Conservation (phyloP, 2,797 vertebrate species). For the Pseudomugil gertrudae region DNA sequence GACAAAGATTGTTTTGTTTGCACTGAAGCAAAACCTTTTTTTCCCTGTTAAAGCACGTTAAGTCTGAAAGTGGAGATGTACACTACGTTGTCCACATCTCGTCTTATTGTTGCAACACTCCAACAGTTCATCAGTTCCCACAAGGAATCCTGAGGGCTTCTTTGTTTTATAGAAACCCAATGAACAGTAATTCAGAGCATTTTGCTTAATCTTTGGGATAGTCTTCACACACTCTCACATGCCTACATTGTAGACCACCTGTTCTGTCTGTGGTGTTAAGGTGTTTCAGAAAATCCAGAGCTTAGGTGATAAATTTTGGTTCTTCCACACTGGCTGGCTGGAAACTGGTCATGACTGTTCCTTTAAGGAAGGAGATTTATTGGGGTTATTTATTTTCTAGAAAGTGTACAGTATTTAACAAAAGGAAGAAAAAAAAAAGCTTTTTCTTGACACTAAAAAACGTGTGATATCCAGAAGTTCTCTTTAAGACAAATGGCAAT, state of each 20-base stretch:
- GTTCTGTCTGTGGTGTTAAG: slow-evolving; percentile 53
- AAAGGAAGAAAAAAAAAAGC: slow-evolving; percentile 73
- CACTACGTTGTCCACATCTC: slow-evolving; percentile 38
- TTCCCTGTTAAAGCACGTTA: slow-evolving; percentile 81
- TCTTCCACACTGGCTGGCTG: slow-evolving; percentile 88
- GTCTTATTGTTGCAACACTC: slow-evolving; percentile 48
- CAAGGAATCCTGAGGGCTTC: neutral
- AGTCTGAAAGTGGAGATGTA: slow-evolving; percentile 86
- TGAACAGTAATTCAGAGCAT: neutral
- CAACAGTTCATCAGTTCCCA: slow-evolving; percentile 13
- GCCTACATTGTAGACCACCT: slow-evolving; percentile 7
- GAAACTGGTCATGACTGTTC: slow-evolving; percentile 94
- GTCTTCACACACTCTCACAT: neutral
- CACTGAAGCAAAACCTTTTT: slow-evolving; percentile 95
- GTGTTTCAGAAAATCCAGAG: slow-evolving; percentile 65
- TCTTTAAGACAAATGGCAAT: slow-evolving; percentile 85
- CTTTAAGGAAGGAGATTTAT: slow-evolving; percentile 91
- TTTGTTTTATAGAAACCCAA: slow-evolving; percentile 2
- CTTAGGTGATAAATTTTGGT: slow-evolving; percentile 77
- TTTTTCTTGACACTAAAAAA: slow-evolving; percentile 94
- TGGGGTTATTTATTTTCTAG: slow-evolving; percentile 95
- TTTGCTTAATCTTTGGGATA: neutral
- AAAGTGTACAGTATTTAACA: slow-evolving; percentile 99
- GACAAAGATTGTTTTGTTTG: slow-evolving; percentile 85
- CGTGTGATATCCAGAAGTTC: slow-evolving; percentile 82